Evolutionary conservation across 2,797 vertebrate species (phyloP).

Genomic region (Sphenodon punctatus): DNA sequence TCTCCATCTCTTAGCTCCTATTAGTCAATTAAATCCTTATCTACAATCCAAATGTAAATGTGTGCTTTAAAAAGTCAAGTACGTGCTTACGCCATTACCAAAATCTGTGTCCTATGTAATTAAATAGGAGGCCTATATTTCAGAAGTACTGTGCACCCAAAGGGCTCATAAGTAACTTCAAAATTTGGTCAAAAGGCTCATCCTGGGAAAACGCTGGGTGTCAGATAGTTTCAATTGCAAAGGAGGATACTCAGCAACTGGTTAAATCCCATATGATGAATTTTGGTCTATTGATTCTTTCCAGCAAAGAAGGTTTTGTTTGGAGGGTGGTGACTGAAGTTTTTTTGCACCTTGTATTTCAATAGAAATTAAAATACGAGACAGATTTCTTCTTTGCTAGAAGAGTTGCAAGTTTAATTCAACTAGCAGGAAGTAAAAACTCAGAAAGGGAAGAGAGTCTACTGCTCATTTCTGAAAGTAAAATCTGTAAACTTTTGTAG

Average conservation of each 20-base stretch:
- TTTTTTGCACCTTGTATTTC: neutral
- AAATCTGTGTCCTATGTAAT: neutral
- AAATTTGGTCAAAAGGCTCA: neutral
- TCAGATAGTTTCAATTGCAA: neutral
- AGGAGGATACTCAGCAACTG: neutral
- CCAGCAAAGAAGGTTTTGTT: neutral
- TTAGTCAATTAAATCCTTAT: neutral
- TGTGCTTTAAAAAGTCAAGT: neutral
- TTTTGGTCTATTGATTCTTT: neutral
- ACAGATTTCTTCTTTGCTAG: neutral
- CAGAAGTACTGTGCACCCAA: neutral
- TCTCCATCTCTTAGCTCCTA: neutral
- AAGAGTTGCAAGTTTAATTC: neutral
- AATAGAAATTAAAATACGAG: neutral
- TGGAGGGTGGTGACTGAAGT: neutral
- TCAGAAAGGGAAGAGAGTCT: no score
- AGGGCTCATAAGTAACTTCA: neutral
- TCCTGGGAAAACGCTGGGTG: neutral
- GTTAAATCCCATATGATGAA: neutral
- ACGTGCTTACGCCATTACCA: neutral
- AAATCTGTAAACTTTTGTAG: no score
- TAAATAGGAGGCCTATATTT: neutral
- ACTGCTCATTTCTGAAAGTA: no score
- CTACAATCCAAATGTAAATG: neutral
- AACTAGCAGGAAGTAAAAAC: no score